Conservation (phyloP, 2,113 vertebrate species). For the Gallinago media region DNA sequence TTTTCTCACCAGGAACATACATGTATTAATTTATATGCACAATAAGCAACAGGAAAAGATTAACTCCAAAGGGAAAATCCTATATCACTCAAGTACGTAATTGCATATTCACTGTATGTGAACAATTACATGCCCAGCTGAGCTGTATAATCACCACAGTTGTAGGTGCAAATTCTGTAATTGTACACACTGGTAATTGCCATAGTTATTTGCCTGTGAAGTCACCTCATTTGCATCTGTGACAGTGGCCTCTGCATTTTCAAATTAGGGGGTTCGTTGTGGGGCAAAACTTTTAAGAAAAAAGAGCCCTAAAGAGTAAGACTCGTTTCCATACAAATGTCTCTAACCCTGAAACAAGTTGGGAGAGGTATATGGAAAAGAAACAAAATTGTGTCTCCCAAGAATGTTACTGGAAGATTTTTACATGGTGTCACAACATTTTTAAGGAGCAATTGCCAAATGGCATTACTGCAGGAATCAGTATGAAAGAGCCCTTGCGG, state of each 20-base stretch:
- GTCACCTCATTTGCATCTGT: background rate
- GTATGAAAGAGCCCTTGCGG: background rate
- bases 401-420: conserved; percentile 32
- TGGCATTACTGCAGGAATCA: background rate
- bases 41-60: conserved; percentile 29
- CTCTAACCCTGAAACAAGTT: background rate
- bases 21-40: background rate
- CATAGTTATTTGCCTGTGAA: background rate
- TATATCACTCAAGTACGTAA: background rate
- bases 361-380: background rate
- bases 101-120: background rate
- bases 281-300: background rate
- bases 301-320: background rate
- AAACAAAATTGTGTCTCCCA: conserved; percentile 1
- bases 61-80: conserved; percentile 35
- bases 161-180: conserved; percentile 5
- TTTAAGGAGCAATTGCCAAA: background rate
- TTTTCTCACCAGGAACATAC: background rate
- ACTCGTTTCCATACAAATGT: background rate
- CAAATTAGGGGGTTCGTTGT: background rate
- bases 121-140: background rate
- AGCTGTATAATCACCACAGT: background rate
- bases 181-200: background rate
- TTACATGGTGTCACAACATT: background rate
- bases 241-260: background rate